Conservation (phyloP, 2,797 vertebrate genomes). For the Loris lydekkerianus region DNA sequence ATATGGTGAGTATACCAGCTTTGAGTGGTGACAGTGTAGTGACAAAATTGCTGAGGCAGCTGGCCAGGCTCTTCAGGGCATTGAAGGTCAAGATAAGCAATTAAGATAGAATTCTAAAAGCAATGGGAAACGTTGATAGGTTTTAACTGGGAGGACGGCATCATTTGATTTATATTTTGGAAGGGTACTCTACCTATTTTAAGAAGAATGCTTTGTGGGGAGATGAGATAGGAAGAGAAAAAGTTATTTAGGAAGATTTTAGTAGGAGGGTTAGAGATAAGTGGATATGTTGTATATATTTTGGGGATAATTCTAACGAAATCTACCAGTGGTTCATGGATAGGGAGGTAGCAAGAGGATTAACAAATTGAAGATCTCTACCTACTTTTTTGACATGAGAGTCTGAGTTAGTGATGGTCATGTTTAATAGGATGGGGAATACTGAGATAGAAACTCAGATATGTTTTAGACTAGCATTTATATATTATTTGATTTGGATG, state of each 20-base stretch:
- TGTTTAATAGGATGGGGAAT: background rate
- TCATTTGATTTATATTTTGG: conserved; percentile 23
- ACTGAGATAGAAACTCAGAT: background rate
- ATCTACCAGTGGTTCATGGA: background rate
- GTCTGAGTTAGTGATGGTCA: background rate
- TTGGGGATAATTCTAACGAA: background rate
- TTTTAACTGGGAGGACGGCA: background rate
- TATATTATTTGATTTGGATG: conserved; percentile 43
- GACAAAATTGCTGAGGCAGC: background rate
- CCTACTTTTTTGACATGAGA: background rate
- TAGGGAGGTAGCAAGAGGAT: background rate
- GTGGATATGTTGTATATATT: background rate
- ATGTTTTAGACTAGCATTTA: background rate
- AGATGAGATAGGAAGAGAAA: background rate
- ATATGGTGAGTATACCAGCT: background rate
- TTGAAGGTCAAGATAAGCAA: background rate
- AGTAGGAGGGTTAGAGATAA: background rate
- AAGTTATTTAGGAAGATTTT: background rate
- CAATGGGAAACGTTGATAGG: background rate
- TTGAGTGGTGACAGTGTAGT: background rate
- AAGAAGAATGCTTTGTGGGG: background rate
- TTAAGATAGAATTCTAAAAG: background rate
- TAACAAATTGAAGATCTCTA: background rate
- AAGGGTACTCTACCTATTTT: background rate
- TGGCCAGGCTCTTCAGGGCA: background rate